phyloP scores from a whole-genome alignment of 2,888 invertebrate species.

The Chironomus riparius region DNA sequence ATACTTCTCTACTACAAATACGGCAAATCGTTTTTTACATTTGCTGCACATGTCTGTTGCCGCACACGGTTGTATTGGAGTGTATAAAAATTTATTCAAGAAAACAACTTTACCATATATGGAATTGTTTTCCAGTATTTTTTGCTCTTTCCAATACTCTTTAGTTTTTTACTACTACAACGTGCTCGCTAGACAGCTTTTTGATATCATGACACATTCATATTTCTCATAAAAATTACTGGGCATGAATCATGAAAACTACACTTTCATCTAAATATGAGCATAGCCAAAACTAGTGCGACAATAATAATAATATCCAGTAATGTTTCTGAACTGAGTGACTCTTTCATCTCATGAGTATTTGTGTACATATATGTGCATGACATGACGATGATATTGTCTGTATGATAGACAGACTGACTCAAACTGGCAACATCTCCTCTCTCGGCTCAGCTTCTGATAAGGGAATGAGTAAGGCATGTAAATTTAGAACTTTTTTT shows the following conservation, averaged over 20 bases:
- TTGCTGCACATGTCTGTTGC: constrained; percentile 21
- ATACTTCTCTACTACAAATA: constrained; percentile 17
- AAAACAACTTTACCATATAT: constrained; percentile 24
- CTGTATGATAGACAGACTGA: not conserved
- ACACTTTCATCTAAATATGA: too few relatives aligned
- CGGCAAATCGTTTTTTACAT: not conserved
- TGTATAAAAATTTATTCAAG: constrained; percentile 18
- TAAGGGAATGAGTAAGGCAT: too few relatives aligned
- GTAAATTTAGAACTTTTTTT: too few relatives aligned
- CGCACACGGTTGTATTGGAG: constrained; percentile 6
- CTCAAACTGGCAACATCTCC: constrained; percentile 8
- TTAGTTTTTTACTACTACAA: constrained; percentile 9
- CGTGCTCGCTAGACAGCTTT: constrained; percentile 3
- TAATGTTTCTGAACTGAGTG: not conserved
- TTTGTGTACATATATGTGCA: too few relatives aligned
- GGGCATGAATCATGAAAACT: not conserved
- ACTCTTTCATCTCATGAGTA: too few relatives aligned
- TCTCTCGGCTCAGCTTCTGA: not conserved
- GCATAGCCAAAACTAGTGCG: not conserved
- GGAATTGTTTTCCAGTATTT: constrained; percentile 25
- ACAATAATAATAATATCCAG: not conserved
- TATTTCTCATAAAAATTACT: not conserved
- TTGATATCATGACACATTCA: constrained; percentile 6
- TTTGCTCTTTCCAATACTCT: constrained; percentile 23
- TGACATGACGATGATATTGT: not conserved